Base-by-base conservation (phyloP, 2,113 vertebrate species). In the Podiceps cristatus region DNA sequence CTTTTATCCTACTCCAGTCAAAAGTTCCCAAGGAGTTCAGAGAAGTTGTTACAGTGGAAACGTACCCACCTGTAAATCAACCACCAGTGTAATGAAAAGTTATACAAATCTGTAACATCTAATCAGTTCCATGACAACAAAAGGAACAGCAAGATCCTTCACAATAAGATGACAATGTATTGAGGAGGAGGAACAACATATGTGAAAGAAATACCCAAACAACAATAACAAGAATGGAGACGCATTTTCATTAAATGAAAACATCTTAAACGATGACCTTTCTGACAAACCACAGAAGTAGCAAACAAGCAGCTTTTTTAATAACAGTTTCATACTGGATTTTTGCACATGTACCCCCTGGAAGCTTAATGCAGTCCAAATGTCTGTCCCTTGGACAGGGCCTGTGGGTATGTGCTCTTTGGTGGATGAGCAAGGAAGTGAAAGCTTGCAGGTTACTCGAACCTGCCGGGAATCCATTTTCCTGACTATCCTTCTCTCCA, bases 281-380 rank as follows among this genome's bases (percentile, higher is more conserved):
- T 96, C 94, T 94, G 86, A 79, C 66, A 95, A 97, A 97, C 93
- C 94, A 82, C 95, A 97, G 60, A 87, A 95, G 80, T 2, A 91
- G 89, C 69, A 95, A 89, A 76, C 73, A 84, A 20, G 93, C 45
- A 87, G 83, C 47, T 31, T 78, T 87, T 79, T 95, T 25, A 75
- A 77, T 78, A 95, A 78, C 2, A 4, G 63, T 69, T 96, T 79
- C 53, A 68, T 91, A 56, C 49, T 89, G 40, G 27, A 87, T 40
- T 69, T 75, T 82, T 95, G 80, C 47, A 91, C 58, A 69, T 53
- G 88, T 53, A 60, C 42, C 66, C 86, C 80, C 81, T 82, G 77
- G 86, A 93, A 94, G 59, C 71, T 80, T 95, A 96, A 96, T 69
- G 67, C 25, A 71, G 31, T 73, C 77, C 84, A 97, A 96, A 94